phyloP scores from a whole-genome alignment of 2,888 invertebrate species.

The Pecten maximus region DNA sequence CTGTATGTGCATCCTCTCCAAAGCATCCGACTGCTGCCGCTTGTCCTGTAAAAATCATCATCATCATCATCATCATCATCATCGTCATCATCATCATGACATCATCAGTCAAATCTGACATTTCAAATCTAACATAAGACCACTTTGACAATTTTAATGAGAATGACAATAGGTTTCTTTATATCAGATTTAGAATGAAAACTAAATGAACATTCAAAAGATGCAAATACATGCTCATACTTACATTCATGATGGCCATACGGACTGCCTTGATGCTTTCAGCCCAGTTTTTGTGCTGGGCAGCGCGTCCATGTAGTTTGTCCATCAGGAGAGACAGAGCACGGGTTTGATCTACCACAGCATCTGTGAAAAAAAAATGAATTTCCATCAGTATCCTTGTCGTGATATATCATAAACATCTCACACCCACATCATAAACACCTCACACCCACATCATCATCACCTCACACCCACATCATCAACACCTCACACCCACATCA shows the following conservation, averaged over 20 bases:
- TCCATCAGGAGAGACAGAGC: constrained; percentile 95
- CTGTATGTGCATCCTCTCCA: constrained; percentile 92
- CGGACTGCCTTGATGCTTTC: constrained; percentile 94
- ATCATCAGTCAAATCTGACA: no score
- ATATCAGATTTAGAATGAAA: neutral
- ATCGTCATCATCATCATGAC: neutral
- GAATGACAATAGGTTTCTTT: no score
- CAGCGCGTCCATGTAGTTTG: constrained; percentile 90
- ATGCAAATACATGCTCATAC: constrained; percentile 41
- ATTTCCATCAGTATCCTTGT: neutral
- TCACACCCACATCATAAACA: neutral
- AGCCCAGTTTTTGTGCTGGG: constrained; percentile 90
- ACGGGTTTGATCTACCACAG: constrained; percentile 58
- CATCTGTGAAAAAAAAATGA: constrained; percentile 60
- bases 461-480: no score
- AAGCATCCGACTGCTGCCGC: constrained; percentile 92
- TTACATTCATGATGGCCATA: constrained; percentile 90
- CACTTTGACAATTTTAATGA: no score
- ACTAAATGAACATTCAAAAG: neutral
- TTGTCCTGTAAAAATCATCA: constrained; percentile 88
- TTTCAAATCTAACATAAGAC: no score
- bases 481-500: neutral
- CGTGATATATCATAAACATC: neutral
- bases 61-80: neutral
- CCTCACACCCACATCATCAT: neutral